A percentile compares a stretch with the other conserved stretches of the same genome.
Conservation (phyloP, 2,888 invertebrate species). For the Bursaphelenchus okinawaensis region DNA sequence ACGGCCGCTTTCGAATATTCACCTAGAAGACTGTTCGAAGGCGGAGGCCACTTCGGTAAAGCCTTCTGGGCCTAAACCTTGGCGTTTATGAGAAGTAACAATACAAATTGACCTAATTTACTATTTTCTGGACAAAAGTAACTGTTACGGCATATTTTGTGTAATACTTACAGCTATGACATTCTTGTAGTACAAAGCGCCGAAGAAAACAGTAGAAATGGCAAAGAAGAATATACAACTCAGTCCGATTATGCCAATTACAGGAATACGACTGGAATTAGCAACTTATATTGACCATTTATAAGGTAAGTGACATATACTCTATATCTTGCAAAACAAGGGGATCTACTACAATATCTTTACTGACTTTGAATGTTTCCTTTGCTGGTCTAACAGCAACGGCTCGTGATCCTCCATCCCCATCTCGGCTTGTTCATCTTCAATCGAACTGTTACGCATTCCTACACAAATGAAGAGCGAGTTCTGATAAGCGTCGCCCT, state of each 20-base stretch:
- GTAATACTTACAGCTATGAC: slow-evolving; percentile 24
- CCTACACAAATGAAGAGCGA: too few relatives aligned
- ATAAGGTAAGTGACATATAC: too few relatives aligned
- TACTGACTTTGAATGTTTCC: background rate
- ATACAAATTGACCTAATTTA: background rate
- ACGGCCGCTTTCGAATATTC: slow-evolving; percentile 57
- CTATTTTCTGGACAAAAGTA: background rate
- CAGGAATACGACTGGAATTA: slow-evolving; percentile 13
- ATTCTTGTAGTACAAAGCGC: slow-evolving; percentile 45
- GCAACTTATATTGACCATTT: background rate
- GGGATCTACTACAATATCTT: too few relatives aligned
- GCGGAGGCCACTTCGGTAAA: slow-evolving; percentile 27
- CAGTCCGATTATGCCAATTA: slow-evolving; percentile 19
- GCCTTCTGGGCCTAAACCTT: background rate
- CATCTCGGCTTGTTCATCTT: background rate
- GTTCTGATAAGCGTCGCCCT: too few relatives aligned
- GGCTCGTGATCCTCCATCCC: background rate
- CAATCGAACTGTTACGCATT: background rate
- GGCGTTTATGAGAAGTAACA: background rate
- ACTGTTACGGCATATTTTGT: background rate
- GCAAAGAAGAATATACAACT: slow-evolving; percentile 38
- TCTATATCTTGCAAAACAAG: too few relatives aligned
- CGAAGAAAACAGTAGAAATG: slow-evolving; percentile 49
- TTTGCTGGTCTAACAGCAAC: background rate
- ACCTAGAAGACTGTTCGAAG: slow-evolving; percentile 49